Evolutionary conservation across 1,140 invertebrate genomes (phyloP), one percentile per base, ranked within the genome.

Genomic region (Trichonephila clavata): DNA sequence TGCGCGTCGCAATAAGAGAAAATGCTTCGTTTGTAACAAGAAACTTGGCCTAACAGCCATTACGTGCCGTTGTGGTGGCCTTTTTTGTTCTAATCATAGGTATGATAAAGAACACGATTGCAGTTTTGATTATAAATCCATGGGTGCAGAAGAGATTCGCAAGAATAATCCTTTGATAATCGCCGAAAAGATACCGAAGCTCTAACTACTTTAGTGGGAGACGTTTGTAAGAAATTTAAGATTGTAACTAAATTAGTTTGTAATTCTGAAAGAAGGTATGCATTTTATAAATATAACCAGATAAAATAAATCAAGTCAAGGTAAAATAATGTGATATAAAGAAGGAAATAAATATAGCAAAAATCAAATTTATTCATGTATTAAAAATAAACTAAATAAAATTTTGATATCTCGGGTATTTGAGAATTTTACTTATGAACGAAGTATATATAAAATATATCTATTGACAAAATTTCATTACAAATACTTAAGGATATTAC

Each of bases 41-140:
- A 81, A 86, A n/a, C 24, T 94, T 21, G 93, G 86, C 3, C 50
- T 94, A 59, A 59, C 61, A 1, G 99, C 99, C 95, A 99, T 99
- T 96, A 97, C 98, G 96, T 99, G 99, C 96, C 98, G 99, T 95
- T 99, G 99, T 97, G 99, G 99, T 94, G 99, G 99, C 95, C 96
- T 99, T 94, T 99, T 98, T 97, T 99, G 99, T 96, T 97, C 98
- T 95, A 97, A 99, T 95, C 99, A 99, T 97, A 98, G 99, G 96
- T 99, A 99, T 97, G 99, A 98, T 96, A 99, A 99, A 97, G 99
- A 99, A 96, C 99, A 99, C 97, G 97, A 98, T 95, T 99, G 99
- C 97, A 98, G 98, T 95, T 99, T 99, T 96, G 98, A 99, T 97
- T 99, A 99, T 96, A 98, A 98, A 96, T 98, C 99, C 97, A 97